Base-by-base conservation (phyloP, 2,113 vertebrate genomes). In the Mohoua ochrocephala region DNA sequence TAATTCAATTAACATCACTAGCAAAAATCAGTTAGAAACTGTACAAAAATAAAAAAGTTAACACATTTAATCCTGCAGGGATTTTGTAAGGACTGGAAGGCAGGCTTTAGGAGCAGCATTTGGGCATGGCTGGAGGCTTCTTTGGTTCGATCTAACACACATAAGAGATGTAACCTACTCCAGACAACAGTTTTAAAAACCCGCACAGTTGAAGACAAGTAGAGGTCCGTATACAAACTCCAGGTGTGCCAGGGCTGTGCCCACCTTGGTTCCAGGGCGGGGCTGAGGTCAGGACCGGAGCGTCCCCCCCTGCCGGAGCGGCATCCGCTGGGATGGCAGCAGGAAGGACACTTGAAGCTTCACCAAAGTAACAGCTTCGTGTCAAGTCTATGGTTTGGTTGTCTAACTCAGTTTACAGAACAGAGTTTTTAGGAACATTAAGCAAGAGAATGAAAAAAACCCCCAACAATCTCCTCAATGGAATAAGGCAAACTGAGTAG, bases 51-150 rank as follows among this genome's bases (percentile, higher is more conserved):
- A 98, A 98, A 98, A 98, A 98, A 97, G 96, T 98, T 91, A 98
- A 98, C 98, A 98, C 97, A 97, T 98, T 96, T 97, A 97, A 98
- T 98, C 98, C 98, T 99, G 99, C 99, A 99, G 98, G 98, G 97
- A 94, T 98, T 98, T 98, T 98, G 98, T 97, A 99, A 99, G 99
- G 99, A 99, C 99, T 98, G 98, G 98, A 99, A 99, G 99, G 98
- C 98, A 99, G 98, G 99, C 98, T 98, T 98, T 98, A 98, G 98
- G 98, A 99, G 99, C 99, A 99, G 99, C 99, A 99, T 99, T 97
- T 98, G 98, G 98, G 98, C 99, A 99, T 98, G 99, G 99, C 99
- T 98, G 98, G 99, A 99, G 99, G 99, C 98, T 98, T 99, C 99
- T 99, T 99, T 99, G 99, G 99, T 99, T 99, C 98, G 98, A 98